A percentile compares a stretch with the other conserved stretches of the same genome.
Evolutionary conservation across 2,888 invertebrate genomes (phyloP).

Genomic region (Calameuta idolon): DNA sequence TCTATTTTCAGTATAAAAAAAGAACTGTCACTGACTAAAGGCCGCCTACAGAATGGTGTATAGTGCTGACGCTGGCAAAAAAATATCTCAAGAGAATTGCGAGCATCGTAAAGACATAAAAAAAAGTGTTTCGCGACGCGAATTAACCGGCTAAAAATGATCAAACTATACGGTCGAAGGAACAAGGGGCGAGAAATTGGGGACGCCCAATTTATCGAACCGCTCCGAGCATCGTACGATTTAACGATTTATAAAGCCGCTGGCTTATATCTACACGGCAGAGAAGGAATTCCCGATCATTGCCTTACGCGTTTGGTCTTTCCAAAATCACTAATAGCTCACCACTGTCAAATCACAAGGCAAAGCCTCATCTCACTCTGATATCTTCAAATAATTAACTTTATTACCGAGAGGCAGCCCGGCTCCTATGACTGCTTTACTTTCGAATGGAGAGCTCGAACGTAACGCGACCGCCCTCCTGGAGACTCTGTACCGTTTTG

Average conservation of each 20-base stretch:
- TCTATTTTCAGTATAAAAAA: background rate
- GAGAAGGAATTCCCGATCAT: background rate
- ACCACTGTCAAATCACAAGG: constrained; percentile 58
- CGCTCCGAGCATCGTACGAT: background rate
- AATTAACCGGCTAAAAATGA: background rate
- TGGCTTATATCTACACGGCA: background rate
- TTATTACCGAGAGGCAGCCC: background rate
- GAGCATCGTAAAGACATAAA: background rate
- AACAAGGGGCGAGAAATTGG: background rate
- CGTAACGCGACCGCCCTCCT: constrained; percentile 55
- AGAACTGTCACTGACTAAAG: background rate
- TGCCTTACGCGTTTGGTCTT: background rate
- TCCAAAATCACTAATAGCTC: background rate
- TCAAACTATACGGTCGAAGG: background rate
- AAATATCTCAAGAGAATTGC: background rate
- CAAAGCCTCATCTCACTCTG: constrained; percentile 33
- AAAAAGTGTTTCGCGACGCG: background rate
- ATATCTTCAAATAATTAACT: constrained; percentile 7
- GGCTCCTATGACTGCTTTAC: constrained; percentile 8
- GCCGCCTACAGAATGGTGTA: background rate
- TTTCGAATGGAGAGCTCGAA: constrained; percentile 32
- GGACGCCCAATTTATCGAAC: constrained; percentile 6
- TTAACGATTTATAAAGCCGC: background rate
- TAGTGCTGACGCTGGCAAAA: background rate
- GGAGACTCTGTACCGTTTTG: constrained; percentile 55